Base-by-base conservation (phyloP, 2,113 vertebrate species). In the Tragelaphus imberbis region DNA sequence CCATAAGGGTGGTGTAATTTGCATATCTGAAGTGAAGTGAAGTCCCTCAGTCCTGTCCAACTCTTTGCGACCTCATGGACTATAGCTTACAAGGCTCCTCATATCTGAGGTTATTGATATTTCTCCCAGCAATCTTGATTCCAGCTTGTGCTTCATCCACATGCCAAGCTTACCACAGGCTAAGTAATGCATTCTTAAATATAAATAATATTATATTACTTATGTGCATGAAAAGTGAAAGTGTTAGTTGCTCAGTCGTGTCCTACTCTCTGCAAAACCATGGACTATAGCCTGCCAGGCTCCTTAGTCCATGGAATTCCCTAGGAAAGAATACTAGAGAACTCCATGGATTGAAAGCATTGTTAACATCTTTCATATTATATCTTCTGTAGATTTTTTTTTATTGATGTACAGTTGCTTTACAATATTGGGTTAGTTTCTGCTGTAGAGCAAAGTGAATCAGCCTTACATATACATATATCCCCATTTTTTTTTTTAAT, bases 401-500 rank as follows among this genome's bases (percentile, higher is more conserved):
- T 10, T 19, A 6, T 71, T 71, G 68, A 19, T 40, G n/a, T 36
- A 71, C 5, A 25, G 36, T 77, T 77, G 71, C 7, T 77, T 77
- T 77, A 25, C 71, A 77, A 44, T 44, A 44, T 25, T 21, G 17
- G 9, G n/a, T 36, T 77, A 44, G 21, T 44, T 77, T 77, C 71
- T 77, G 36, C 21, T 27, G 2, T 44, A 25, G 21, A 7, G 71
- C 11, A 77, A 27, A 77, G 36, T 77, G 71, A 77, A 13, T 77
- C 36, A 14, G 6, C 0, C 36, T 40, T 77, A 44, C 12, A 25
- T 44, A 44, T 44, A 44, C 21, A 44, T 27, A 27, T 25, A 44
- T 13, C 65, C 30, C 7, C 61, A 0, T 0, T 1, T 13, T 13
- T 44, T 40, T 25, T 75, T 40, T 75, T 0, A 1, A 40, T 75